Evolutionary conservation across 2,113 vertebrate species (phyloP).

Genomic region (Saccopteryx leptura): DNA sequence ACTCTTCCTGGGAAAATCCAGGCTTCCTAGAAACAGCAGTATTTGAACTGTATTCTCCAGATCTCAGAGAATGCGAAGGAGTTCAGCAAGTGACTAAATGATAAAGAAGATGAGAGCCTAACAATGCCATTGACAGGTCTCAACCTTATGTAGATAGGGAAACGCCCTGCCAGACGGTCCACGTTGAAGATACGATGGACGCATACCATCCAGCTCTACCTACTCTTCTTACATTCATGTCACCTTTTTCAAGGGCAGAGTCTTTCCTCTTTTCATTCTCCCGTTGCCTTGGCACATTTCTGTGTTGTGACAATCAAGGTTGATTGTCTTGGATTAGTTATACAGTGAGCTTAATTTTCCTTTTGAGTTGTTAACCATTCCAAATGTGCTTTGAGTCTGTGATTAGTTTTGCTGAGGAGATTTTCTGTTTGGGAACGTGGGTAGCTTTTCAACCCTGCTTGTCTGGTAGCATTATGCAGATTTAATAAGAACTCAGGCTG

Average conservation of each 20-base stretch:
- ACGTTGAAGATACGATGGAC: background rate
- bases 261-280: constrained; percentile 48
- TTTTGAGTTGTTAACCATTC: constrained; percentile 71
- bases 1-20: background rate
- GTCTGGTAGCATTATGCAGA: constrained; percentile 62
- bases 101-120: background rate
- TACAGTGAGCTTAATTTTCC: constrained; percentile 67
- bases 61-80: background rate
- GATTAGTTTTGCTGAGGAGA: constrained; percentile 73
- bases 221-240: background rate
- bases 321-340: constrained; percentile 79
- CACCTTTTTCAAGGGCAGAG: constrained; percentile 66
- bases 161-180: background rate
- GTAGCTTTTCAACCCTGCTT: constrained; percentile 55
- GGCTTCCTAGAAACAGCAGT: background rate
- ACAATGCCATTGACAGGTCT: background rate
- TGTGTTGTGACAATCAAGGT: constrained; percentile 63
- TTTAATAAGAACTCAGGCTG: constrained; percentile 73
- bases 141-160: background rate
- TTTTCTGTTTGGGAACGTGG: constrained; percentile 75
- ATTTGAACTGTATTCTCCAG: background rate
- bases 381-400: constrained; percentile 66
- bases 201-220: background rate
- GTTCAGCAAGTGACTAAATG: background rate
- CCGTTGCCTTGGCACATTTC: constrained; percentile 15